Conservation (phyloP, 2,888 invertebrate genomes). For the Desoria tigrina region DNA sequence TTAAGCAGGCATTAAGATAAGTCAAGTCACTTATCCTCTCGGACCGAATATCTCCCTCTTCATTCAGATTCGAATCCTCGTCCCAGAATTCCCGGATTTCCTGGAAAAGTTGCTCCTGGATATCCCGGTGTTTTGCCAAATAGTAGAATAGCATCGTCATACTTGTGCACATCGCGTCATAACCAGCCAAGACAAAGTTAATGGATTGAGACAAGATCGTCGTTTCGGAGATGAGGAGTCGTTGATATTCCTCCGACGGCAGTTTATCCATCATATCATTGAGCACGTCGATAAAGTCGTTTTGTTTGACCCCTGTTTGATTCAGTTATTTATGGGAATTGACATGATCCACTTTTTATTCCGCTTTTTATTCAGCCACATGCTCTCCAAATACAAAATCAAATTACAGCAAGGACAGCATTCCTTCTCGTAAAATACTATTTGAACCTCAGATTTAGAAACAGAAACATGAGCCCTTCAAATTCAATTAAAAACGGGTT, state of each 20-base stretch:
- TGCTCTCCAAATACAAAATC: no score
- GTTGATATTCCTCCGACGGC: slow-evolving; percentile 33
- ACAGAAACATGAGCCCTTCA: no score
- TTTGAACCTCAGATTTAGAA: no score
- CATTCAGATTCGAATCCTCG: neutral
- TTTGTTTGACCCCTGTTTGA: slow-evolving; percentile 27
- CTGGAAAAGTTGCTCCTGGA: slow-evolving; percentile 39
- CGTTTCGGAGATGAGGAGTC: slow-evolving; percentile 30
- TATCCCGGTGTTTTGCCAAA: slow-evolving; percentile 36
- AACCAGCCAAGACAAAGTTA: slow-evolving; percentile 43
- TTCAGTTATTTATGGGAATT: no score
- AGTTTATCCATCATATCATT: slow-evolving; percentile 39
- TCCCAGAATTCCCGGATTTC: slow-evolving; percentile 41
- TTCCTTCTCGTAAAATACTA: no score
- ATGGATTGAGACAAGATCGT: slow-evolving; percentile 45
- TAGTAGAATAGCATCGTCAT: slow-evolving; percentile 38
- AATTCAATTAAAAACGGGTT: no score
- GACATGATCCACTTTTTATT: no score
- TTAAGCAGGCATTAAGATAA: slow-evolving; percentile 34
- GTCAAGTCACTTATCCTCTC: slow-evolving; percentile 28
- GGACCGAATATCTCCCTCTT: slow-evolving; percentile 36
- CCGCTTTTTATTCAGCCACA: no score
- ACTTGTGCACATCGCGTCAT: slow-evolving; percentile 41
- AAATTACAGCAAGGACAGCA: no score
- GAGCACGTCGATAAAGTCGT: slow-evolving; percentile 44